Conservation (phyloP, 2,113 vertebrate genomes). For the Vidua macroura region DNA sequence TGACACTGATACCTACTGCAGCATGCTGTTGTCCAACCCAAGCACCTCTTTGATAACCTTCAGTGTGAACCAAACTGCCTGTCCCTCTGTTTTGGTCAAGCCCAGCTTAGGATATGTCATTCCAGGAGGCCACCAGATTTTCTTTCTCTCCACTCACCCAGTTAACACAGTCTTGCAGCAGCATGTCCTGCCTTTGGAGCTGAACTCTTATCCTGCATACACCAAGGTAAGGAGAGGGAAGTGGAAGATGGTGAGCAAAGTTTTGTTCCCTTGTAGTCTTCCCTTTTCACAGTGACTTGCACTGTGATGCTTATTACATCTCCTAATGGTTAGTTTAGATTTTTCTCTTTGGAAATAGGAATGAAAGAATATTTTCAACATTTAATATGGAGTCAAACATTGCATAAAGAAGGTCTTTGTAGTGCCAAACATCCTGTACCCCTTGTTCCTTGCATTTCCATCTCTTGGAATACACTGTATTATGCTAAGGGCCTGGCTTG, state of each 20-base stretch:
- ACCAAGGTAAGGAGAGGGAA: slow-evolving; percentile 76
- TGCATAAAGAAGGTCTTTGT: background rate
- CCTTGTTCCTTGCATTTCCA: background rate
- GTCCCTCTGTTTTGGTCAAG: slow-evolving; percentile 68
- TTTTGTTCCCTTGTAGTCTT: background rate
- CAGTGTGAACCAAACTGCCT: slow-evolving; percentile 63
- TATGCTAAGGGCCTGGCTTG: background rate
- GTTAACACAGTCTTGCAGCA: slow-evolving; percentile 60
- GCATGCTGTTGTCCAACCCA: slow-evolving; percentile 80
- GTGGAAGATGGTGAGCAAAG: background rate
- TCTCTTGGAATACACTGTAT: background rate
- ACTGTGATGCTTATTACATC: background rate
- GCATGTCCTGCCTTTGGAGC: slow-evolving; percentile 76
- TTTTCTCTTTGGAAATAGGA: background rate
- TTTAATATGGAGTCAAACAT: background rate
- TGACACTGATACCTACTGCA: slow-evolving; percentile 70
- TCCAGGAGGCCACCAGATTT: slow-evolving; percentile 83
- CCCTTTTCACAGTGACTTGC: background rate
- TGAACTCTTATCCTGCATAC: slow-evolving; percentile 80
- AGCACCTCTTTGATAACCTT: slow-evolving; percentile 80
- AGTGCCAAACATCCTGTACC: background rate
- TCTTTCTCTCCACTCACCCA: slow-evolving; percentile 78
- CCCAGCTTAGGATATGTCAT: slow-evolving; percentile 79
- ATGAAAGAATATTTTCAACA: background rate
- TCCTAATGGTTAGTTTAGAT: background rate